Evolutionary conservation across 2,797 vertebrate species (phyloP).

Genomic region (Aldrovandia affinis): DNA sequence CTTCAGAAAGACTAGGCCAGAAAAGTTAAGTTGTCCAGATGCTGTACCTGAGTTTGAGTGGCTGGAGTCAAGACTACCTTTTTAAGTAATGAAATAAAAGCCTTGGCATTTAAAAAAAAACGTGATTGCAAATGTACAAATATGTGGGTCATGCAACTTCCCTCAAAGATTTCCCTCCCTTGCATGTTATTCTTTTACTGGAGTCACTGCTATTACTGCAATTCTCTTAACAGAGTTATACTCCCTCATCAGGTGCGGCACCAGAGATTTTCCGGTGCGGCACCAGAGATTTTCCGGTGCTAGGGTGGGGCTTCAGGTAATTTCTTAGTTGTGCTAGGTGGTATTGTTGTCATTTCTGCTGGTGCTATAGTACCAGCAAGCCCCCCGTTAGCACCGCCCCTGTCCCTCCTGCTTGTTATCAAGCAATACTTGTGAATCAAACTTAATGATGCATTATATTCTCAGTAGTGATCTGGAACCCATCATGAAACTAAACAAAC

Average conservation of each 20-base stretch:
- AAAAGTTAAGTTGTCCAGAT: no score
- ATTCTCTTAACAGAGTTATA: neutral
- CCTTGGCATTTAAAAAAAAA: neutral
- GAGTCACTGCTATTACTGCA: neutral
- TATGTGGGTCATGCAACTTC: neutral
- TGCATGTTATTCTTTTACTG: neutral
- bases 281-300: no score
- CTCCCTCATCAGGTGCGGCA: no score
- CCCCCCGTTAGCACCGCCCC: no score
- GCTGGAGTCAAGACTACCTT: no score
- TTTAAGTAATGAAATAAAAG: neutral
- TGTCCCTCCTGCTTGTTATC: no score
- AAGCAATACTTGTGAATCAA: no score
- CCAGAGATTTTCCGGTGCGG: no score
- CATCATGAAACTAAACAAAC: neutral
- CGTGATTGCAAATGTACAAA: neutral
- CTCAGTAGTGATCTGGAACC: neutral
- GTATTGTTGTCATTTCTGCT: neutral
- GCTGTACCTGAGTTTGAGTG: no score
- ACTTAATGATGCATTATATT: neutral
- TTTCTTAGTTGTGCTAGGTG: neutral
- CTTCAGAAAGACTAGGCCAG: no score
- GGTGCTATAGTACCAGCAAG: no score
- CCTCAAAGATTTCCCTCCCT: neutral
- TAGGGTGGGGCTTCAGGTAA: no score